Evolutionary conservation across 2,797 vertebrate species (phyloP).

Genomic region (Falco peregrinus): DNA sequence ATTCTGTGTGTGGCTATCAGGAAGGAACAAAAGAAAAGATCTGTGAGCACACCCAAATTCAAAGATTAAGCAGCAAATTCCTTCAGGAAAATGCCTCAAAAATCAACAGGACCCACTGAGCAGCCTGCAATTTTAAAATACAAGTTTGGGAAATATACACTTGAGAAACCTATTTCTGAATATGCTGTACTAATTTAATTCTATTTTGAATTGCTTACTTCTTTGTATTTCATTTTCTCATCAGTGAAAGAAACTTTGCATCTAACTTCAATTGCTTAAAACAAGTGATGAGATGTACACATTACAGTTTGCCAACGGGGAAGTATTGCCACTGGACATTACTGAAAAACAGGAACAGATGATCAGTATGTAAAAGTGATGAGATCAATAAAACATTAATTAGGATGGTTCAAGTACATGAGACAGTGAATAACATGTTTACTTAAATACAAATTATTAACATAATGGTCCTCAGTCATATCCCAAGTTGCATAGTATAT

Average conservation of each 20-base stretch:
- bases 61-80: neutral
- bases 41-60: neutral
- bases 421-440: neutral
- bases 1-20: neutral
- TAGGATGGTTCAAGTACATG: neutral
- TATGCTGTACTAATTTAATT: neutral
- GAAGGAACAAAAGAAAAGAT: neutral
- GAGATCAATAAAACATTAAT: neutral
- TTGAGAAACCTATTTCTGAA: neutral
- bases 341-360: neutral
- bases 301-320: neutral
- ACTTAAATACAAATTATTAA: neutral
- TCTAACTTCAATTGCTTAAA: neutral
- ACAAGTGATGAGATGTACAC: neutral
- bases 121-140: neutral
- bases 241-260: neutral
- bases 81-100: neutral
- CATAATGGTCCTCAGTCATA: neutral
- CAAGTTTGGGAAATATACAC: neutral
- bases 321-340: neutral
- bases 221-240: neutral
- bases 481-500: neutral
- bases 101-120: neutral
- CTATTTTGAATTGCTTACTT: neutral
- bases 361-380: neutral